Conservation (phyloP, 2,797 vertebrate genomes). For the Sciurus carolinensis region DNA sequence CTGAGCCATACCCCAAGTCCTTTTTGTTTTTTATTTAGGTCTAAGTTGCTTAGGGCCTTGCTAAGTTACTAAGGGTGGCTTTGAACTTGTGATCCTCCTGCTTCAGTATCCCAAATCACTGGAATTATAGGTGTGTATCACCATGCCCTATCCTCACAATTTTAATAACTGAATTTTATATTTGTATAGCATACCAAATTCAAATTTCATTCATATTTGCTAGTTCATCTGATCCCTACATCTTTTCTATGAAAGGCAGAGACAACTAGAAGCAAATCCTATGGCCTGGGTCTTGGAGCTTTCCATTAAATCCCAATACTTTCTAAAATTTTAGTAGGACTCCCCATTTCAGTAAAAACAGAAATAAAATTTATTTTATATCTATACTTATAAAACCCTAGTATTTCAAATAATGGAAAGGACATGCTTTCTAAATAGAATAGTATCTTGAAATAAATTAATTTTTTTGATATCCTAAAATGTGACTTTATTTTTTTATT, state of each 20-base stretch:
- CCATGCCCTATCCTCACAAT: no score
- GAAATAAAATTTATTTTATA: background rate
- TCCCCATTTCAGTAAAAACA: background rate
- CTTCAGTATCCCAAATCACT: no score
- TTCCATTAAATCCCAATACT: background rate
- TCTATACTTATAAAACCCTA: conserved; percentile 28
- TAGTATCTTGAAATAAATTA: background rate
- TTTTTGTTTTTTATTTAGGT: no score
- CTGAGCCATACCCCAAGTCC: no score
- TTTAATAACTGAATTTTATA: background rate
- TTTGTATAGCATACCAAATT: background rate
- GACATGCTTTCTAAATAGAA: conserved; percentile 23
- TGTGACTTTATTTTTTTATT: no score
- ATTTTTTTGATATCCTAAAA: background rate
- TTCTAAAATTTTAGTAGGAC: background rate
- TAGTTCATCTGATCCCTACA: background rate
- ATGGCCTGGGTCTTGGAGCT: background rate
- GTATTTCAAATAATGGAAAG: conserved; percentile 33
- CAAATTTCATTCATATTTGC: background rate
- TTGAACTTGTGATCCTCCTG: no score
- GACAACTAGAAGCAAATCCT: background rate
- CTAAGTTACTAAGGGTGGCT: no score
- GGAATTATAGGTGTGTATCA: no score
- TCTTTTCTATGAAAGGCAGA: background rate
- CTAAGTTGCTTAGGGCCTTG: no score